A percentile compares a stretch with the other conserved stretches of the same genome.
phyloP scores from a whole-genome alignment of 1,140 invertebrate species.

The Wasmannia auropunctata region DNA sequence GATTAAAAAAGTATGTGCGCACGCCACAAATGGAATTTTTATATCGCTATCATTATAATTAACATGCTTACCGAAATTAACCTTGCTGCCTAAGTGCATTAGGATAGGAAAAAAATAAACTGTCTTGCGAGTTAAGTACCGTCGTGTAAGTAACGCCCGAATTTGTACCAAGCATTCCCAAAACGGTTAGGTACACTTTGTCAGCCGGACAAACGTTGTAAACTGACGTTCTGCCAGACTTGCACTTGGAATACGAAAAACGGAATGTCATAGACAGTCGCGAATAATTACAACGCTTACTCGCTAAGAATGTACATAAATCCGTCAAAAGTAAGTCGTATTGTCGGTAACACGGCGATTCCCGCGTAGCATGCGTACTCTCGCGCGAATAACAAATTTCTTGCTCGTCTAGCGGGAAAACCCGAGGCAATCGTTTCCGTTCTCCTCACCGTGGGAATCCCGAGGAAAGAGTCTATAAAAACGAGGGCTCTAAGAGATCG shows the following conservation, averaged over 20 bases:
- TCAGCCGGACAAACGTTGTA: background rate
- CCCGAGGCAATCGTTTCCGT: background rate
- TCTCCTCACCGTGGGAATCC: background rate
- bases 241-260: slow-evolving; percentile 44
- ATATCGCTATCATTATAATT: slow-evolving; percentile 8
- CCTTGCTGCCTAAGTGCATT: slow-evolving; percentile 28
- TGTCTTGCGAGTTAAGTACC: slow-evolving; percentile 62
- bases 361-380: slow-evolving; percentile 25
- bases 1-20: slow-evolving; percentile 2
- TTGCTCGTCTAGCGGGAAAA: background rate
- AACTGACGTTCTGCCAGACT: background rate
- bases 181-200: slow-evolving; percentile 26
- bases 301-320: slow-evolving; percentile 27
- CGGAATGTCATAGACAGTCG: slow-evolving; percentile 56
- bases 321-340: slow-evolving; percentile 21
- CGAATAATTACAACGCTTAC: slow-evolving; percentile 34
- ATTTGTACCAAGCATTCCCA: slow-evolving; percentile 42
- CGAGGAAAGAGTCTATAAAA: slow-evolving; percentile 3
- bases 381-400: slow-evolving; percentile 26
- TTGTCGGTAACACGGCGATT: slow-evolving; percentile 6
- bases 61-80: slow-evolving; percentile 26
- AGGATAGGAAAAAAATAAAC: slow-evolving; percentile 20
- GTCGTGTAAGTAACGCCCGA: slow-evolving; percentile 57
- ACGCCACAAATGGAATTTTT: background rate
- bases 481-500: slow-evolving; percentile 1